Evolutionary conservation across 2,113 vertebrate genomes (phyloP).

Genomic region (Accipiter virgatus): DNA sequence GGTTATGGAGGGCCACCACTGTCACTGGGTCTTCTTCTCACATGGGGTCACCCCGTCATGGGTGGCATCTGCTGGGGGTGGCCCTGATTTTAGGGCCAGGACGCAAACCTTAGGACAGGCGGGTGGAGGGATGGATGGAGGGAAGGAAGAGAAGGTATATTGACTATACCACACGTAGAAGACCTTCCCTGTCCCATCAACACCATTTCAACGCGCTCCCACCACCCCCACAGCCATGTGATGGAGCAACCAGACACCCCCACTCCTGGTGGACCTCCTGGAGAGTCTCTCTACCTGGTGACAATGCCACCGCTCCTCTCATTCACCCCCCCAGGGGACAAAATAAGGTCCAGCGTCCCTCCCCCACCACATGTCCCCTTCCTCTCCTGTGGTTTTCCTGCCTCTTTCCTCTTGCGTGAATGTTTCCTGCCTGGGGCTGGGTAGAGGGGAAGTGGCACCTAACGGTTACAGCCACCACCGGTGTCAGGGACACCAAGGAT

Average conservation of each 20-base stretch:
- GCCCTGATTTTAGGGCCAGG: not conserved
- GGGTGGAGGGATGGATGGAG: not conserved
- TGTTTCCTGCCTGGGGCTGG: not conserved
- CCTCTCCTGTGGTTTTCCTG: not conserved
- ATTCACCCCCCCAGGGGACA: not conserved
- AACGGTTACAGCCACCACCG: not conserved
- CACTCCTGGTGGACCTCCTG: not conserved
- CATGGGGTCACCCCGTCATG: not conserved
- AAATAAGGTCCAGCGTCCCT: not conserved
- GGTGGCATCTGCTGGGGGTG: no score
- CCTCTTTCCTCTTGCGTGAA: not conserved
- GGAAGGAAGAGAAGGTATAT: not conserved
- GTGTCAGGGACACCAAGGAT: not conserved
- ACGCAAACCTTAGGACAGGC: not conserved
- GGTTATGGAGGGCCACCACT: not conserved
- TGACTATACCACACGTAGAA: not conserved
- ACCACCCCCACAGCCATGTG: not conserved
- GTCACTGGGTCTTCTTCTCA: not conserved
- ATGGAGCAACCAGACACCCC: not conserved
- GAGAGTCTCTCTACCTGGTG: not conserved
- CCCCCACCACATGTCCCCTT: not conserved
- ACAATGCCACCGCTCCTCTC: not conserved
- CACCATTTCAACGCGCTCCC: not conserved
- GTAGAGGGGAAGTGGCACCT: not conserved
- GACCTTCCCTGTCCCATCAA: not conserved